Evolutionary conservation across 2,797 vertebrate species (phyloP).

Genomic region (Pelodytes ibericus): DNA sequence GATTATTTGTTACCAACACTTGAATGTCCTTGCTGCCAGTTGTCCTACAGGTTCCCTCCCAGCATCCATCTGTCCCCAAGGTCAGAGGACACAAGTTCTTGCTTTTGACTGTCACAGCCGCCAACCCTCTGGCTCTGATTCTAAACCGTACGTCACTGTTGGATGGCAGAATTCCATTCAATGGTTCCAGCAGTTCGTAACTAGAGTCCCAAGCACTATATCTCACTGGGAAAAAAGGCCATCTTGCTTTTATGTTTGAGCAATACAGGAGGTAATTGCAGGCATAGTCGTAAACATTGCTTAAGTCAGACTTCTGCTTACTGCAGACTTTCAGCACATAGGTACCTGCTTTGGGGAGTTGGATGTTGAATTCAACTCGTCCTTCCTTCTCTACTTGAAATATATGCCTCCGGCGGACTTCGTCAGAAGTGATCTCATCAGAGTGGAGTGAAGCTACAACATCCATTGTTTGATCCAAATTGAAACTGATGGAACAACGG

Average conservation of each 20-base stretch:
- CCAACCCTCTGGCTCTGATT: constrained; percentile 72
- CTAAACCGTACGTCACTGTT: constrained; percentile 72
- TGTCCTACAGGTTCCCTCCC: constrained; percentile 78
- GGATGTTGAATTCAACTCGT: constrained; percentile 71
- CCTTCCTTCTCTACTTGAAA: constrained; percentile 69
- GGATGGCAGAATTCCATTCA: constrained; percentile 72
- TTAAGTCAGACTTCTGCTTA: constrained; percentile 71
- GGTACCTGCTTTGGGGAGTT: constrained; percentile 72
- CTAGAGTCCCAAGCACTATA: constrained; percentile 72
- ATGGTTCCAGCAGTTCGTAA: constrained; percentile 77
- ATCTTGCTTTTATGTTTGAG: constrained; percentile 70
- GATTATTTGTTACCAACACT: constrained; percentile 76
- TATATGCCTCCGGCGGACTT: constrained; percentile 66
- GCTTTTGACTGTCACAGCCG: constrained; percentile 72
- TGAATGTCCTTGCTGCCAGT: constrained; percentile 71
- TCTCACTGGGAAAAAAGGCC: constrained; percentile 74
- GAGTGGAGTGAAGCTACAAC: constrained; percentile 42
- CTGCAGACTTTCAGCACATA: constrained; percentile 76
- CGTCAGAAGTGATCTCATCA: constrained; percentile 59
- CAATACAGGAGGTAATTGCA: constrained; percentile 81
- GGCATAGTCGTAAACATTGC: constrained; percentile 68
- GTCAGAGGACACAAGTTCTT: constrained; percentile 67
- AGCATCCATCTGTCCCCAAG: constrained; percentile 68
- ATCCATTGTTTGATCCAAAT: constrained; percentile 30
- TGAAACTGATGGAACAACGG: constrained; percentile 53